Evolutionary conservation across 2,888 invertebrate genomes (phyloP).

Genomic region (Cybosia mesomella): DNA sequence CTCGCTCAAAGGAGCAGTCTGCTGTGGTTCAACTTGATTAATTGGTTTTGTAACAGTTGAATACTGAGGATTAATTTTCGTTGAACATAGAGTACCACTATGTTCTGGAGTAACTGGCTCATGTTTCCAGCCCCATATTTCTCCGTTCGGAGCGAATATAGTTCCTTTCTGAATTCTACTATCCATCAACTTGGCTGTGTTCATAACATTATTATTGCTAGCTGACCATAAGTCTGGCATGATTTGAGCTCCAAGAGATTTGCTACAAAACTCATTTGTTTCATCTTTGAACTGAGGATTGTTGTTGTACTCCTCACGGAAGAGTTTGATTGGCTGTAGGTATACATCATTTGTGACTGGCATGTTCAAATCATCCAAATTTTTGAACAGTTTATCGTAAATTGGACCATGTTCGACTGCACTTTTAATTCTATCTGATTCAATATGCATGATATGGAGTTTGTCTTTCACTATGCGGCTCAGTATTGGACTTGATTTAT

Average conservation of each 20-base stretch:
- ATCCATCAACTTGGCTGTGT: constrained; percentile 75
- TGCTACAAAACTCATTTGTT: constrained; percentile 82
- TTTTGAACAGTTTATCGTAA: constrained; percentile 86
- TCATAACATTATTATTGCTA: constrained; percentile 78
- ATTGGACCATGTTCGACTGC: constrained; percentile 87
- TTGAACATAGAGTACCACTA: constrained; percentile 80
- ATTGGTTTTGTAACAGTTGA: constrained; percentile 78
- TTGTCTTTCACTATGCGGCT: constrained; percentile 83
- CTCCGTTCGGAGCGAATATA: constrained; percentile 84
- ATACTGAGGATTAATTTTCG: constrained; percentile 82
- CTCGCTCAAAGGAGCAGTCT: constrained; percentile 78
- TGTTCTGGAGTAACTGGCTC: constrained; percentile 82
- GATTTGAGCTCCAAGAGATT: constrained; percentile 78
- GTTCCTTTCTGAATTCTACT: constrained; percentile 82
- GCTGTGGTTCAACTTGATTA: constrained; percentile 80
- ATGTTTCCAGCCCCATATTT: constrained; percentile 85
- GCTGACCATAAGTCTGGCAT: constrained; percentile 79
- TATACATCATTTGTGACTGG: constrained; percentile 84
- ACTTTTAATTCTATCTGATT: constrained; percentile 87
- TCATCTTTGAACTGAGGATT: constrained; percentile 87
- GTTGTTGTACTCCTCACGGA: constrained; percentile 84
- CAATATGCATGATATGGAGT: constrained; percentile 83
- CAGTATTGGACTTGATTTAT: constrained; percentile 81
- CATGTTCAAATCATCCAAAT: constrained; percentile 84
- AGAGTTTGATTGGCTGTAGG: constrained; percentile 84